These are phyloP conservation scores for Exocentrus adspersus DNA, from an alignment of 2,888 invertebrate species.

Conservation along the genomic window DNA sequence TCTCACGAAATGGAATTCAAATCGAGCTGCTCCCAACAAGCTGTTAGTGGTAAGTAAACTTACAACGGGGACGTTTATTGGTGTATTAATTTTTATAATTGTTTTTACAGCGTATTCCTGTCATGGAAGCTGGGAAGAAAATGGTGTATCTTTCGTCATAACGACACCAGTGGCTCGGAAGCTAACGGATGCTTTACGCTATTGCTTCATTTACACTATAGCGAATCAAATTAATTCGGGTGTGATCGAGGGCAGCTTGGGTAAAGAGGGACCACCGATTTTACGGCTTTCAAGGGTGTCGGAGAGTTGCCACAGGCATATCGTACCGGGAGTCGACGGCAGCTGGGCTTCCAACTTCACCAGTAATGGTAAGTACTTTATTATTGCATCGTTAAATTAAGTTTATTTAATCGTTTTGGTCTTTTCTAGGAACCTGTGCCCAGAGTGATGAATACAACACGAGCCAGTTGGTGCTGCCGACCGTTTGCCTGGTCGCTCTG, in stretches of 20 bases:
- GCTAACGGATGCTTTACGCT: constrained; percentile 66
- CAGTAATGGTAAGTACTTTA: constrained; percentile 67
- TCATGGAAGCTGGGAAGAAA: constrained; percentile 78
- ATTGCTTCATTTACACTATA: constrained; percentile 73
- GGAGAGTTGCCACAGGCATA: constrained; percentile 69
- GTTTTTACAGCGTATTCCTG: constrained; percentile 72
- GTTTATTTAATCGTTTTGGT: no score
- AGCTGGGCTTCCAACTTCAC: constrained; percentile 76
- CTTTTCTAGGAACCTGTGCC: constrained; percentile 54
- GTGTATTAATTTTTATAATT: constrained; percentile 5
- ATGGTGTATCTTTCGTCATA: constrained; percentile 72
- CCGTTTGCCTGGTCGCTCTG: constrained; percentile 48
- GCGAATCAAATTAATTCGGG: constrained; percentile 50
- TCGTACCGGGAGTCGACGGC: constrained; percentile 67
- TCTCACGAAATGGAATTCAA: constrained; percentile 72
- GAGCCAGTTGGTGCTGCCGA: constrained; percentile 48
- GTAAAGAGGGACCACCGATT: constrained; percentile 54
- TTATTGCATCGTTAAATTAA: no score
- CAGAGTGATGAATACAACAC: constrained; percentile 48
- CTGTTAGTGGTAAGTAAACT: constrained; percentile 65
- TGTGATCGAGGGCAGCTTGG: constrained; percentile 49
- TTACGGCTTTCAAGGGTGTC: constrained; percentile 67
- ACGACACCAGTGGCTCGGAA: constrained; percentile 70
- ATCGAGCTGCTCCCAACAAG: constrained; percentile 65
- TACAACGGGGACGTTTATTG: background rate